Base-by-base conservation (phyloP, 2,888 invertebrate species). In the Eilema caniola region DNA sequence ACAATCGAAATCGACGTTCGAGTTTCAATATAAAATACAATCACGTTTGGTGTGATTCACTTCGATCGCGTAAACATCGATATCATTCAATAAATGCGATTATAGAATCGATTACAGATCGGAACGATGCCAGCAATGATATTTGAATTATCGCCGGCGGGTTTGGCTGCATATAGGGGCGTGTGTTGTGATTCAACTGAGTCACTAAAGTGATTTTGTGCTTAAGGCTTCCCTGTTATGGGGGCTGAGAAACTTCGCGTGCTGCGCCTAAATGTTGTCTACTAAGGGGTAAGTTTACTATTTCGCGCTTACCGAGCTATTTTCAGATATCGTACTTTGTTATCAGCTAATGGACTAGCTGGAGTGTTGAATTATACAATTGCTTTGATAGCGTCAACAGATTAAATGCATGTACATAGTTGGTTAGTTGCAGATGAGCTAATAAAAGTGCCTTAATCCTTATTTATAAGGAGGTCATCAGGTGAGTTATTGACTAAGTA, bases 101-200 rank as follows among this genome's bases (percentile, higher is more conserved):
- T 78, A 79, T 69, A 75, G 68, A 77, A 79, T 79, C 83, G 73
- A 75, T 83, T 83, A 74, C 71, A 69, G 65, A 73, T 72, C 62
- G 66, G 41, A 47, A 57, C 59, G 69, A 56, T 74, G 83, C 76
- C 75, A 83, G 72, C 65, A 74, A 83, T 75, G 75, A 81, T 81
- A 81, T 83, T 83, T 77, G 75, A 68, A 77, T 81, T 71, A 33
- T 47, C 75, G 67, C 70, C 72, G 63, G 57, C 33, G 66, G 71
- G 71, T 70, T 63, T 72, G 72, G 70, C 71, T 12, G 67, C 74
- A 64, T 67, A 57, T 31, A 60, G n/a, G 67, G 67, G 72, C 67
- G 41, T 61, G 31, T 62, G 24, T 53, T 41, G 69, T 63, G 69
- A 70, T 71, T 63, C 66, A 71, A 72, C 57, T 73, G 53, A 62